Percentiles rank a stretch among this genome's conserved stretches.
Evolutionary conservation across 2,888 invertebrate species (phyloP).

Genomic region (Tenthredo amoena): DNA sequence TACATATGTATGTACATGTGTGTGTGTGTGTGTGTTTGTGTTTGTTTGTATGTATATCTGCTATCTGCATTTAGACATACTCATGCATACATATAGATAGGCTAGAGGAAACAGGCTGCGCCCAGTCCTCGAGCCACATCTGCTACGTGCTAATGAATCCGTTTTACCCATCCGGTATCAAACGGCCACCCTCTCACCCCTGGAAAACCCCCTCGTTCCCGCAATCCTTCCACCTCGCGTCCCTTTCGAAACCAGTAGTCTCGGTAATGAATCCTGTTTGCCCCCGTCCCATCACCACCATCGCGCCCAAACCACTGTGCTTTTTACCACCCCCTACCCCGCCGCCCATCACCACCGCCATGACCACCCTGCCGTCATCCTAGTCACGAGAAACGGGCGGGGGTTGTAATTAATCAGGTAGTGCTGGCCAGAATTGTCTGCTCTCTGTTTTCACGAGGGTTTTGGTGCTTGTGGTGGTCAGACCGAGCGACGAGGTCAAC

Average conservation of each 20-base stretch:
- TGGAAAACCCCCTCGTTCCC: conserved; percentile 36
- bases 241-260: conserved; percentile 54
- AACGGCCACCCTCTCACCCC: conserved; percentile 39
- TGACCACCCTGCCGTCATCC: conserved; percentile 43
- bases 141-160: conserved; percentile 69
- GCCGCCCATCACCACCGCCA: conserved; percentile 35
- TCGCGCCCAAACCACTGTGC: conserved; percentile 62
- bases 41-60: not conserved
- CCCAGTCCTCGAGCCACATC: conserved; percentile 63
- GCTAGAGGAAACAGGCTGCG: conserved; percentile 39
- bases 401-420: conserved; percentile 76
- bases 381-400: conserved; percentile 41
- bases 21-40: too few relatives aligned
- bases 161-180: conserved; percentile 61
- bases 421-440: conserved; percentile 50
- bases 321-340: conserved; percentile 58
- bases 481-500: not conserved
- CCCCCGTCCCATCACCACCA: conserved; percentile 49
- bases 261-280: conserved; percentile 69
- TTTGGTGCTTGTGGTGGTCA: not conserved
- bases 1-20: not conserved
- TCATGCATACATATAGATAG: not conserved
- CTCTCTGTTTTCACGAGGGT: not conserved
- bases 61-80: not conserved
- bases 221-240: conserved; percentile 52